Conservation (phyloP, 2,113 vertebrate species). For the Periophthalmodon schlosseri region DNA sequence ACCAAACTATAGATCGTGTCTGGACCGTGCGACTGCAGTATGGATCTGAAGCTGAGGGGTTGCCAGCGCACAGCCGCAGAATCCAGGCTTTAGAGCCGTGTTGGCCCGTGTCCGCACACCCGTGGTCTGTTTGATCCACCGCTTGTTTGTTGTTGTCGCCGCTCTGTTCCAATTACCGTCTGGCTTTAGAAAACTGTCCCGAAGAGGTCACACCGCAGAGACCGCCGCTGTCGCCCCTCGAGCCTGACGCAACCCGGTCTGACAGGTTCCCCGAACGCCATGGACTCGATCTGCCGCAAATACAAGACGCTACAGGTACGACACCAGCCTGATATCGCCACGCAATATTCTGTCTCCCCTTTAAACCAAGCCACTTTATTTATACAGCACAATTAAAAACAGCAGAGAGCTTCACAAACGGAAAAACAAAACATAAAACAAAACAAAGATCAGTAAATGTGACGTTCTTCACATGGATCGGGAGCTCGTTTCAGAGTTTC, state of each 20-base stretch:
- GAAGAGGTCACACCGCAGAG: not conserved
- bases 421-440: too few species aligned
- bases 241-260: not conserved
- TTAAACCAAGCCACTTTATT: too few species aligned
- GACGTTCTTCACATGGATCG: too few species aligned
- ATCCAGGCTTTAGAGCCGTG: not conserved
- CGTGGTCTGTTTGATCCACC: not conserved
- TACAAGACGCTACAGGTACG: not conserved
- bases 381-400: too few species aligned
- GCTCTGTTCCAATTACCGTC: constrained; percentile 3
- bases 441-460: too few species aligned
- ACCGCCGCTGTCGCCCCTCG: not conserved
- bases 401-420: too few species aligned
- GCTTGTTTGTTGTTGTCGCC: not conserved
- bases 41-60: not conserved
- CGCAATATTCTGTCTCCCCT: too few species aligned
- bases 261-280: not conserved
- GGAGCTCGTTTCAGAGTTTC: too few species aligned
- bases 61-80: not conserved
- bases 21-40: not conserved
- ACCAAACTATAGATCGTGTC: not conserved
- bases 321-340: not conserved
- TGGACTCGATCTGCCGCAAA: not conserved
- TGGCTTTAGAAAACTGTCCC: constrained; percentile 7
- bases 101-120: not conserved